phyloP scores from a whole-genome alignment of 2,797 vertebrate species.

The Enteromius thamalakanensis region DNA sequence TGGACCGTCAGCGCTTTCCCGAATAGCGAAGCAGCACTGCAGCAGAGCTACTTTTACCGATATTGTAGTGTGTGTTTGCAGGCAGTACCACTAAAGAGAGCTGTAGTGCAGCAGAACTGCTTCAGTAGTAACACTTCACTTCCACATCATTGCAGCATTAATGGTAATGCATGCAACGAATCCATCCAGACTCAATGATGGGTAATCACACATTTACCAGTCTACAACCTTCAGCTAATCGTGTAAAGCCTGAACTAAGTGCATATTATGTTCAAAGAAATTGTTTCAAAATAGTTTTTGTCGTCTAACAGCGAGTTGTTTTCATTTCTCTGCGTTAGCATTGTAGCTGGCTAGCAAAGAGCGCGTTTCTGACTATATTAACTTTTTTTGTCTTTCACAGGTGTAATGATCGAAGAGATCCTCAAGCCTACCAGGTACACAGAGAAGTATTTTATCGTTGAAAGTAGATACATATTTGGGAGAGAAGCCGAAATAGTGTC shows the following conservation, averaged over 20 bases:
- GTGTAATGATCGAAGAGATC: constrained; percentile 98
- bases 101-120: constrained; percentile 27
- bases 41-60: constrained; percentile 46
- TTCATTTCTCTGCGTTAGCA: constrained; percentile 34
- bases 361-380: background rate
- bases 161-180: constrained; percentile 99
- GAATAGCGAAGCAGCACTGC: constrained; percentile 60
- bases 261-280: background rate
- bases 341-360: constrained; percentile 14
- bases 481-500: background rate
- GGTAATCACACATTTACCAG: constrained; percentile 80
- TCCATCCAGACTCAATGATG: constrained; percentile 99
- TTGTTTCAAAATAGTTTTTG: background rate
- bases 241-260: background rate
- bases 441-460: background rate
- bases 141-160: constrained; percentile 95
- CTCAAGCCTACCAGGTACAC: constrained; percentile 94
- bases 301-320: constrained; percentile 29
- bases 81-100: constrained; percentile 50
- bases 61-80: constrained; percentile 28
- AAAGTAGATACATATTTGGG: background rate
- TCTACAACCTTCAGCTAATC: constrained; percentile 47
- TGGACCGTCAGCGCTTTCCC: constrained; percentile 75
- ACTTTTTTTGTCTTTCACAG: constrained; percentile 74
- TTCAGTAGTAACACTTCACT: constrained; percentile 39